A percentile compares a stretch with the other conserved stretches of the same genome.
Conservation (phyloP, 2,888 invertebrate genomes). For the Euzophera pinguis region DNA sequence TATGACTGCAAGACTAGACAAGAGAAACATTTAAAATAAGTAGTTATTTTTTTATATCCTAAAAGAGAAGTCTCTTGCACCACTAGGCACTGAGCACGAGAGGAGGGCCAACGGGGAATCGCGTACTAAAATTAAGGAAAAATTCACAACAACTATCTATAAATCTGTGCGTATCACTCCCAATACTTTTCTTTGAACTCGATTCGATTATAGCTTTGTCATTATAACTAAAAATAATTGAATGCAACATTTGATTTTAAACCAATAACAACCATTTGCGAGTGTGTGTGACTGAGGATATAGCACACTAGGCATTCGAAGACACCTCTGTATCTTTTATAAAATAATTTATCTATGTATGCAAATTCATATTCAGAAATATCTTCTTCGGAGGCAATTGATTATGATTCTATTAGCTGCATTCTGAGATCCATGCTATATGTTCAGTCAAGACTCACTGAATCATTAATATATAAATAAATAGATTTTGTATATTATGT, state of each 20-base stretch:
- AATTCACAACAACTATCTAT: slow-evolving; percentile 58
- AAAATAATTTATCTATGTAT: slow-evolving; percentile 21
- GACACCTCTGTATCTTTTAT: slow-evolving; percentile 36
- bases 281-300: slow-evolving; percentile 66
- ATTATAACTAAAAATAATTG: slow-evolving; percentile 71
- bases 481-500: slow-evolving; percentile 54
- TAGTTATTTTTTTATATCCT: neutral
- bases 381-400: slow-evolving; percentile 42
- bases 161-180: slow-evolving; percentile 73
- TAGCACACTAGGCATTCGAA: slow-evolving; percentile 58
- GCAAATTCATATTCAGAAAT: slow-evolving; percentile 31
- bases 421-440: slow-evolving; percentile 78
- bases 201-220: slow-evolving; percentile 71
- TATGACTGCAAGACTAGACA: no score
- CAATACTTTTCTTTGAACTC: slow-evolving; percentile 70
- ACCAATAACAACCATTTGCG: slow-evolving; percentile 74
- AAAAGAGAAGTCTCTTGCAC: neutral
- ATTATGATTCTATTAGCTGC: slow-evolving; percentile 64
- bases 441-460: slow-evolving; percentile 72
- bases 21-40: no score
- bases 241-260: slow-evolving; percentile 73
- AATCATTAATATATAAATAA: slow-evolving; percentile 66
- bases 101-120: slow-evolving; percentile 36
- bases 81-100: slow-evolving; percentile 7
- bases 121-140: slow-evolving; percentile 43